Conservation (phyloP, 2,888 invertebrate species). For the Dicranocentrus wangi region DNA sequence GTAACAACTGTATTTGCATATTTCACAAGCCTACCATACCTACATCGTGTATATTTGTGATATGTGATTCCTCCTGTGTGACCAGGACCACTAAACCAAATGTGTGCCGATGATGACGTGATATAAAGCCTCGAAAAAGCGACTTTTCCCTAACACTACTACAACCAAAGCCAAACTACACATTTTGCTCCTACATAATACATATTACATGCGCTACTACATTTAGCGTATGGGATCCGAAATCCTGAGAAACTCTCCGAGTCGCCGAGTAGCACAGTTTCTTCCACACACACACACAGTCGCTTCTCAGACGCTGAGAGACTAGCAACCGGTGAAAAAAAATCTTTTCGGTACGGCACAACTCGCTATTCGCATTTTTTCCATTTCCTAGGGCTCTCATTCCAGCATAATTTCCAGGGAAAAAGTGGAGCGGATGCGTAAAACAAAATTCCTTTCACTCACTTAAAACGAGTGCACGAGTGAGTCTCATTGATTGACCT, state of each 20-base stretch:
- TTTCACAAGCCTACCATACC: neutral
- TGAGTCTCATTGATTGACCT: conserved; percentile 49
- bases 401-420: neutral
- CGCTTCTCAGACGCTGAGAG: conserved; percentile 27
- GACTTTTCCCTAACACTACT: neutral
- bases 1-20: neutral
- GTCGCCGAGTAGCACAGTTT: conserved; percentile 10
- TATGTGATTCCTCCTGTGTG: too few relatives aligned
- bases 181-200: too few relatives aligned
- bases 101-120: conserved; percentile 47
- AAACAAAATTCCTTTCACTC: neutral
- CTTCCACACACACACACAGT: too few relatives aligned
- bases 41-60: too few relatives aligned
- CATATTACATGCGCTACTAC: too few relatives aligned
- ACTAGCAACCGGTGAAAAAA: conserved; percentile 25
- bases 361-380: neutral
- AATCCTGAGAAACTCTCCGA: conserved; percentile 49
- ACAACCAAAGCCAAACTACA: neutral
- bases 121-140: conserved; percentile 25
- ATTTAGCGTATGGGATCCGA: too few relatives aligned
- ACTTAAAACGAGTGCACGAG: neutral
- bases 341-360: neutral
- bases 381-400: neutral
- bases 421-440: too few relatives aligned
- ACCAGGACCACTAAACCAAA: too few relatives aligned